Base-by-base conservation (phyloP, 2,113 vertebrate genomes). In the Suricata suricatta region DNA sequence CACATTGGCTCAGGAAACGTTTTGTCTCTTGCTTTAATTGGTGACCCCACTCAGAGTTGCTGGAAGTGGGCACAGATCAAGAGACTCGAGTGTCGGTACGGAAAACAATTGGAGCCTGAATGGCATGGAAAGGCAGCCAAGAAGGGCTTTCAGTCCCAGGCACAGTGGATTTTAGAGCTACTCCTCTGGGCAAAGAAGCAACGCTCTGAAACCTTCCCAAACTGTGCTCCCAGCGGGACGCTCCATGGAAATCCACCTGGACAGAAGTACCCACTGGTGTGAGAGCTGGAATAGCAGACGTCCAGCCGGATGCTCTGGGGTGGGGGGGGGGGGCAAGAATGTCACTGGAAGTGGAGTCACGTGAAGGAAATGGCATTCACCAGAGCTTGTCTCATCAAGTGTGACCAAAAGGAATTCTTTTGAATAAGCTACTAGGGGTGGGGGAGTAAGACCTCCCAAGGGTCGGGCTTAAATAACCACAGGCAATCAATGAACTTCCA, bases 21-120 rank as follows among this genome's bases (percentile, higher is more conserved):
- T 98, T 98, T 98, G 97, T 98, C 95, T 95, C 90, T 90, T 19
- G 8, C 90, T 97, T 97, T 98, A 98, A 98, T 98, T 98, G 98
- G 95, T 97, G 97, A 98, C 97, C 97, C 96, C 21, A 84, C 95
- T 96, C 95, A 16, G 84, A 96, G 96, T 31, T 86, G 92, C 80
- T 96, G 77, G 93, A 96, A 90, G 47, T 54, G 84, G 96, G 97
- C 96, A 94, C 94, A 44, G 79, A 96, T 92, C 82, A 82, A 92
- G 95, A 97, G 76, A 93, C 80, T 91, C 7, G 35, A 96, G 97
- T 92, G 96, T 41, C 31, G 92, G 86, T 64, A 13, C 25, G 38
- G 54, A 41, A 72, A 68, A 96, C 90, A 93, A 93, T 82, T 69
- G 69, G 19, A 23, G 3, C 33, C 92, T 96, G 95, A 97, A 81